Percentiles rank a stretch among this genome's conserved stretches.
Evolutionary conservation across 2,888 invertebrate species (phyloP).

Genomic region (Exocentrus adspersus): DNA sequence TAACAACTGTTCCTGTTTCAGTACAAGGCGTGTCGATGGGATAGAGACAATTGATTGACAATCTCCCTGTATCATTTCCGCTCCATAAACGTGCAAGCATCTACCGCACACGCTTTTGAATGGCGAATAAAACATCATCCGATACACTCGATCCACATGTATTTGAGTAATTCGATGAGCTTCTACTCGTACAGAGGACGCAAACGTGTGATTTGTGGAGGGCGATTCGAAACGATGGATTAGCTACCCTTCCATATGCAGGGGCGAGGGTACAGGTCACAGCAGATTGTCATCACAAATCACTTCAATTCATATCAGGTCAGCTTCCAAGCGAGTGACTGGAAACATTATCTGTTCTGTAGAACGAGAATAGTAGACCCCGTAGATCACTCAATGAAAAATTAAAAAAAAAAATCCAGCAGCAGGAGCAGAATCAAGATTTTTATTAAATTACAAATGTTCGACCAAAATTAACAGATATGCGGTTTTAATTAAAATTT

Average conservation of each 20-base stretch:
- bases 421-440: too few relatives aligned
- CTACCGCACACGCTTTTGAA: constrained; percentile 13
- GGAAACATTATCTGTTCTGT: too few relatives aligned
- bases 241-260: constrained; percentile 6
- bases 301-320: background rate
- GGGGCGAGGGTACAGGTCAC: background rate
- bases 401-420: too few relatives aligned
- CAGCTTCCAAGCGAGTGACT: background rate
- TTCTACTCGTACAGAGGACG: background rate
- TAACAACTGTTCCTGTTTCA: constrained; percentile 39
- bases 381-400: too few relatives aligned
- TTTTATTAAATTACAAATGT: too few relatives aligned
- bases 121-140: constrained; percentile 21
- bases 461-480: too few relatives aligned
- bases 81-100: constrained; percentile 34
- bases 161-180: constrained; percentile 13
- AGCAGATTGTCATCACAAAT: background rate
- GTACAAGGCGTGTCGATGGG: constrained; percentile 34
- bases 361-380: too few relatives aligned
- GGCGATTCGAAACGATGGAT: constrained; percentile 2
- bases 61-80: constrained; percentile 36
- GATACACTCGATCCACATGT: constrained; percentile 19
- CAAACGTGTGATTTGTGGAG: constrained; percentile 16
- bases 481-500: too few relatives aligned
- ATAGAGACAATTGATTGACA: constrained; percentile 43